Base-by-base conservation (phyloP, 1,140 invertebrate genomes). In the Coelopa frigida region DNA sequence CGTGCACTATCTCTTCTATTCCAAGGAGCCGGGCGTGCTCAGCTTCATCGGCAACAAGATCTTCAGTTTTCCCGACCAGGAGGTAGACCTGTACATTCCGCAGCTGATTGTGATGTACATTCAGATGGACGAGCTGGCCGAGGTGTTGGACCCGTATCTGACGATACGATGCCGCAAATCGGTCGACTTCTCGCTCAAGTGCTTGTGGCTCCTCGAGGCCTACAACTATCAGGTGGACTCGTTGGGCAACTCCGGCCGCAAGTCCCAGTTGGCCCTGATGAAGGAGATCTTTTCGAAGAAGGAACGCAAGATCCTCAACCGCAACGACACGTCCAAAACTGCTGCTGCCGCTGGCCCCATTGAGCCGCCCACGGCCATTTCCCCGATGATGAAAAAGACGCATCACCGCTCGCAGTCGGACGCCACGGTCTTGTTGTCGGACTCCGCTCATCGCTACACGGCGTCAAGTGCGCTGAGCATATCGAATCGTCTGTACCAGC, bases 51-150 rank as follows among this genome's bases (percentile, higher is more conserved):
- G 91, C 48, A 97, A 98, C 74, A 89, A 91, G 71, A 81, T 99
- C 71, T 98, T 98, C 72, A 93, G 85, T 72, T 98, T 98, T 73
- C 80, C 83, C 21, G 79, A 92, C 64, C 75, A 78, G 51, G 89
- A 97, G 53, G 90, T 98, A 26, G 94, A 99, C 73, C 95, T 98
- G 70, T 99, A 97, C 75, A 78, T 99, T 59, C 95, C 95, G 31
- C 95, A 99, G 72, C 70, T 99, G 58, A 85, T 98, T 53, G 94
- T 92, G 58, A 94, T 99, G 89, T 99, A 97, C 64, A 91, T 98
- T 73, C 93, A 98, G 72, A 94, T 96, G 81, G 84, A 85, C 55
- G 94, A 98, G 63, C 82, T 98, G 46, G 94, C 94, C 37, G 94
- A 98, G 74, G 79, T 93, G 45, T 73, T 87, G 56, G 89, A 95